phyloP scores from a whole-genome alignment of 2,113 vertebrate genomes.

The Lophochroa leadbeateri region DNA sequence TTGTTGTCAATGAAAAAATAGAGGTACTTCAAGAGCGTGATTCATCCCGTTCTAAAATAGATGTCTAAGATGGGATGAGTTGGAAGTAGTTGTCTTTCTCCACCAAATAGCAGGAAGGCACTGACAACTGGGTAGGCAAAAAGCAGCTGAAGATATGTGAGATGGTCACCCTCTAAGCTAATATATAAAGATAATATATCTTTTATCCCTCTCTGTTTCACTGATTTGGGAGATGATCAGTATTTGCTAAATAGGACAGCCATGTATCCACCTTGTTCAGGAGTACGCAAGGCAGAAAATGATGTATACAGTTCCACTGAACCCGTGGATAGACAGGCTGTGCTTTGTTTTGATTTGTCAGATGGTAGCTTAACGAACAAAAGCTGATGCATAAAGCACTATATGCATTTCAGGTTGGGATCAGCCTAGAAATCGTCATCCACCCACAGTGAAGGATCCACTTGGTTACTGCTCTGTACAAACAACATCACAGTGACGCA shows the following conservation, averaged over 20 bases:
- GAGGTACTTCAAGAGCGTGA: constrained; percentile 4
- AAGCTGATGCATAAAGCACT: background rate
- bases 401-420: background rate
- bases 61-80: background rate
- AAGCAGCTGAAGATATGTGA: background rate
- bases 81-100: background rate
- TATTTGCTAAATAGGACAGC: background rate
- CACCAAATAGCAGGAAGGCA: background rate
- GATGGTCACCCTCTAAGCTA: background rate
- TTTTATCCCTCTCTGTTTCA: background rate
- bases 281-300: background rate
- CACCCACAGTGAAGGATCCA: background rate
- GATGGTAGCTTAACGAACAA: background rate
- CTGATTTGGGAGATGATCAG: background rate
- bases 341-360: background rate
- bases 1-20: background rate
- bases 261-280: background rate
- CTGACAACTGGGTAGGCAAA: background rate
- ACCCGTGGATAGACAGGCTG: background rate
- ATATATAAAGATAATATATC: background rate
- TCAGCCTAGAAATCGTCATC: background rate
- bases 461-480: background rate
- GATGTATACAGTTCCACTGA: background rate
- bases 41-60: constrained; percentile 22
- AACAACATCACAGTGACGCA: background rate